Evolutionary conservation across 2,113 vertebrate genomes (phyloP), one percentile per base, ranked within the genome.

Genomic region (Chlamydotis undulata): DNA sequence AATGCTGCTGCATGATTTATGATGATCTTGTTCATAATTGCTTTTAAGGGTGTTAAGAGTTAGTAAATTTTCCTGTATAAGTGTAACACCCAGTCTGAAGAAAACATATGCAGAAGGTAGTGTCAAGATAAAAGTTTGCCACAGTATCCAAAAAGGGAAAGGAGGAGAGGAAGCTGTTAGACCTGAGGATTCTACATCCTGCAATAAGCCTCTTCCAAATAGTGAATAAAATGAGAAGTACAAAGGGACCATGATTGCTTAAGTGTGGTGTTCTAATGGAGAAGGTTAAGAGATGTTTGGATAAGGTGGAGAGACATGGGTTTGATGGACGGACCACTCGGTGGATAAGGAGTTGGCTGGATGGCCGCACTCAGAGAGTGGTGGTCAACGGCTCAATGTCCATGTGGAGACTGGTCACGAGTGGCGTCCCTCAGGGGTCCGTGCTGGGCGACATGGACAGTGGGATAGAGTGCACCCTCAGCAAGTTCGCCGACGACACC

Each of bases 1-100:
- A 69, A 31, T 0, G 1, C 22, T 50, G 14, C 64, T 52, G 10
- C 2, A 1, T 31, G 45, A 52, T 7, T 53, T 29, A 9, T 4
- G 31, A 35, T 0, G 1, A 10, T 43, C 33, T 25, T 45, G 31
- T 33, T 75, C 28, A 9, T 47, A 56, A 25, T 13, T 80, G 31
- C 57, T 55, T 47, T 55, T 76, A 37, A 79, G 39, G 3, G 28
- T 55, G 24, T 75, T 75, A 49, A 49, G 24, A 45, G 31, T 68
- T 67, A 31, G 12, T 89, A 49, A 4, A 33, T 79, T 86, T 83
- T 92, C 37, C 16, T 55, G 0, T 26, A 0, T 19, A 45, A 57
- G 6, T 29, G 19, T 81, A 60, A n/a, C 26, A 67, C 35, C 35
- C 61, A n/a, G 33, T 82, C 41, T 19, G 65, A 43, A 60, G 25